Evolutionary conservation across 1,140 invertebrate genomes (phyloP).

Genomic region (Ectropis grisescens): DNA sequence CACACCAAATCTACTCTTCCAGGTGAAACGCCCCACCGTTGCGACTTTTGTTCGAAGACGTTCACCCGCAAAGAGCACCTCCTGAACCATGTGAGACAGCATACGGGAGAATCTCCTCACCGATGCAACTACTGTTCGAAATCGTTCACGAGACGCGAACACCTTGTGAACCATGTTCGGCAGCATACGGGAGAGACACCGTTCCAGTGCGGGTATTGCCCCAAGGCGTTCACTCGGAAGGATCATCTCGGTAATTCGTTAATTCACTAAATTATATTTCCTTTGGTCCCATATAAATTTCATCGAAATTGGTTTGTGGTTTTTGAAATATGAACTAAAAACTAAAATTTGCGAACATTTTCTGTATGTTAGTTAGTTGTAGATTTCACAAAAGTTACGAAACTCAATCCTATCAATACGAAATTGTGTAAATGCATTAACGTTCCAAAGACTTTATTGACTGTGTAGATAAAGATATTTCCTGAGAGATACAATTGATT

Average conservation of each 20-base stretch:
- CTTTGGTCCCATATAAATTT: background rate
- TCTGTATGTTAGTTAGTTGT: too few relatives aligned
- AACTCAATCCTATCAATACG: too few relatives aligned
- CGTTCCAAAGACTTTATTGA: too few relatives aligned
- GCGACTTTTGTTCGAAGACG: slow-evolving; percentile 87
- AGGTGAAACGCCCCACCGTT: slow-evolving; percentile 89
- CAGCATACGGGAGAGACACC: slow-evolving; percentile 90
- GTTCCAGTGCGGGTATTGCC: slow-evolving; percentile 86
- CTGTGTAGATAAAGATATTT: too few relatives aligned
- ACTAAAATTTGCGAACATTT: too few relatives aligned
- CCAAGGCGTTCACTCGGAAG: slow-evolving; percentile 87
- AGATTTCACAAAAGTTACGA: too few relatives aligned
- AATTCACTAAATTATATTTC: background rate
- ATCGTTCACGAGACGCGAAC: slow-evolving; percentile 86
- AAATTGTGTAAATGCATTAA: too few relatives aligned
- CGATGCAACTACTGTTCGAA: slow-evolving; percentile 86
- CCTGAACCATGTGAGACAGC: slow-evolving; percentile 86
- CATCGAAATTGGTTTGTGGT: background rate
- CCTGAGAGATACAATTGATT: too few relatives aligned
- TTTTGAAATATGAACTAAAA: background rate
- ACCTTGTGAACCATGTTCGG: slow-evolving; percentile 85
- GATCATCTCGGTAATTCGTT: slow-evolving; percentile 77
- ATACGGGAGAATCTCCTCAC: slow-evolving; percentile 86
- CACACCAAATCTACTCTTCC: slow-evolving; percentile 11
- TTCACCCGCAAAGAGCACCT: slow-evolving; percentile 88